Evolutionary conservation across 2,888 invertebrate genomes (phyloP), one percentile per base, ranked within the genome.

Genomic region (Macrophya annulata): DNA sequence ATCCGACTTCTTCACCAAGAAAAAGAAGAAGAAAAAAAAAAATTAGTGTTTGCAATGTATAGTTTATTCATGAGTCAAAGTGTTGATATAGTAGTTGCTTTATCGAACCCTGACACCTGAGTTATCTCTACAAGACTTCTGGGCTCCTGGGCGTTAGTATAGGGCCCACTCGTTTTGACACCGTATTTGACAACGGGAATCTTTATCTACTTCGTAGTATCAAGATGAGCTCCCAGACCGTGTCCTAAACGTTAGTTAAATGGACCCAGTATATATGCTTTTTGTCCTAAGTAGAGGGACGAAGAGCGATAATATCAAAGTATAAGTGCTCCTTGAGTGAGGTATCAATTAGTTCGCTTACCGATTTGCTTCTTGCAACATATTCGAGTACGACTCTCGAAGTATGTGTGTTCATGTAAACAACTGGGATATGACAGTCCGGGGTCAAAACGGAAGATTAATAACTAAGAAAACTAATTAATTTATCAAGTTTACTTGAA

Each of bases 101-200:
- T 59, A 51, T 81, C 59, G 25, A 81, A 81, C n/a, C n/a, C 12
- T 62, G 81, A 81, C 81, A 81, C 51, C 25, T 77, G 25, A 77
- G 37, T 77, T 77, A 77, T 77, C 77, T 48, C 31, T 77, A 81
- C 81, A 43, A 81, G 81, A 81, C n/a, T 81, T 81, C 43, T 43
- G 51, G 31, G 81, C 81, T 81, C 37, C 79, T 81, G 79, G 62
- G 21, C 51, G 43, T 81, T 51, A 55, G 55, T 48, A 31, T 31
- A 6, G 55, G 48, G 8, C 51, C 59, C 43, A 62, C 59, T 81
- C 40, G 59, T 81, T 81, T 37, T 51, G n/a, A 81, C 79, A 43
- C 40, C 62, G 79, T 17, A 40, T 62, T 62, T 21, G n/a, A 62
- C 59, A 25, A 25, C 62, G 62, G 21, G 62, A 59, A 43, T 81